phyloP scores from a whole-genome alignment of 2,797 vertebrate genomes.

The Meriones psammophilus region DNA sequence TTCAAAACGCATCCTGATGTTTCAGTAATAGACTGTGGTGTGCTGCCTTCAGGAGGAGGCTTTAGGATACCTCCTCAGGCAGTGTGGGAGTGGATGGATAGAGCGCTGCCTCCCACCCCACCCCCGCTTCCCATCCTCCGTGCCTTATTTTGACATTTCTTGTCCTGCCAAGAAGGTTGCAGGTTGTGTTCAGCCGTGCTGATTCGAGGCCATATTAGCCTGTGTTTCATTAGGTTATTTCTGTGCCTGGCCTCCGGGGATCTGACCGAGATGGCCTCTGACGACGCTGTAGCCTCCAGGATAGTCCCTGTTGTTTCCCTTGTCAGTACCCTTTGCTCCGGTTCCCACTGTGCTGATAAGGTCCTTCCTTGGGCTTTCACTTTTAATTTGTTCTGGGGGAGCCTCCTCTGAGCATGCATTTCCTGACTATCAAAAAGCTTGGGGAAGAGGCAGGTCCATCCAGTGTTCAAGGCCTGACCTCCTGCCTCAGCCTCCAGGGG shows the following conservation, averaged over 20 bases:
- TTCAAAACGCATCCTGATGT: not conserved
- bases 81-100: not conserved
- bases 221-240: conserved; percentile 62
- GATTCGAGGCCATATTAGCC: conserved; percentile 47
- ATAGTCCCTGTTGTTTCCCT: not conserved
- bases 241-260: conserved; percentile 17
- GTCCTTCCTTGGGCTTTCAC: not conserved
- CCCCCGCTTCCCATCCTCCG: not conserved
- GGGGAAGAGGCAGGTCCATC: too few relatives aligned
- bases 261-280: not conserved
- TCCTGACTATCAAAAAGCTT: not conserved
- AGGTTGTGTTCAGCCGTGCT: conserved; percentile 55
- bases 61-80: not conserved
- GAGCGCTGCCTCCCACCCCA: not conserved
- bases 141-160: conserved; percentile 47
- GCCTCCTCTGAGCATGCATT: not conserved
- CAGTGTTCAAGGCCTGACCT: not conserved
- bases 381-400: not conserved
- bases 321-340: not conserved
- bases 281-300: not conserved
- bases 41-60: not conserved
- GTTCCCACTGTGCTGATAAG: not conserved
- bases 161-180: conserved; percentile 63
- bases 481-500: not conserved
- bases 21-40: not conserved